Evolutionary conservation across 2,888 invertebrate species (phyloP).

Genomic region (Synergus laeviventris): DNA sequence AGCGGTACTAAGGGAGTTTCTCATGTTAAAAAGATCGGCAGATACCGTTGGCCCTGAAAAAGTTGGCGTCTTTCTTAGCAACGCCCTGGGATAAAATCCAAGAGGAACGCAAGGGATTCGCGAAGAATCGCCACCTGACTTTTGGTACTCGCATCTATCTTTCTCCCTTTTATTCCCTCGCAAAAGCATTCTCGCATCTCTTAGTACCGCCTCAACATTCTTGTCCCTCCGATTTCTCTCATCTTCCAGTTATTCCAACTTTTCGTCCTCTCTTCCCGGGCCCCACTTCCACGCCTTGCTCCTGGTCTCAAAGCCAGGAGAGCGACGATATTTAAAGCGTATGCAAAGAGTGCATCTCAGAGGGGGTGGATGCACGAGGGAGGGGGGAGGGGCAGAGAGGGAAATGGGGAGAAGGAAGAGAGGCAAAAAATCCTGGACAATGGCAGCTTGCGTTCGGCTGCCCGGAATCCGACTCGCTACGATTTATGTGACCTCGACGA

Average conservation of each 20-base stretch:
- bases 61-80: slow-evolving; percentile 28
- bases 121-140: slow-evolving; percentile 33
- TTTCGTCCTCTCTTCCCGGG: slow-evolving; percentile 35
- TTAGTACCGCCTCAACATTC: slow-evolving; percentile 45
- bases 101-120: slow-evolving; percentile 31
- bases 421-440: slow-evolving; percentile 69
- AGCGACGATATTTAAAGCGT: slow-evolving; percentile 70
- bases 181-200: slow-evolving; percentile 40
- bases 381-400: slow-evolving; percentile 26
- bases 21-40: slow-evolving; percentile 33
- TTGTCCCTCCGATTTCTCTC: slow-evolving; percentile 50
- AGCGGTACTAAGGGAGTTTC: slow-evolving; percentile 30
- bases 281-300: slow-evolving; percentile 40
- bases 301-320: slow-evolving; percentile 44
- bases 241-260: slow-evolving; percentile 43
- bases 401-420: slow-evolving; percentile 50
- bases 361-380: slow-evolving; percentile 29
- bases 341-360: slow-evolving; percentile 69
- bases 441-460: slow-evolving; percentile 71
- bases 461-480: slow-evolving; percentile 72
- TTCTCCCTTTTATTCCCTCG: slow-evolving; percentile 47
- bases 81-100: slow-evolving; percentile 34
- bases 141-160: slow-evolving; percentile 40
- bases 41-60: slow-evolving; percentile 21
- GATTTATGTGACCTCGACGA: slow-evolving; percentile 71